A percentile compares a stretch with the other conserved stretches of the same genome.
These are phyloP conservation scores for Chaetogeoica ovagalla DNA, from an alignment of 2,888 invertebrate species.

Conservation along the genomic window DNA sequence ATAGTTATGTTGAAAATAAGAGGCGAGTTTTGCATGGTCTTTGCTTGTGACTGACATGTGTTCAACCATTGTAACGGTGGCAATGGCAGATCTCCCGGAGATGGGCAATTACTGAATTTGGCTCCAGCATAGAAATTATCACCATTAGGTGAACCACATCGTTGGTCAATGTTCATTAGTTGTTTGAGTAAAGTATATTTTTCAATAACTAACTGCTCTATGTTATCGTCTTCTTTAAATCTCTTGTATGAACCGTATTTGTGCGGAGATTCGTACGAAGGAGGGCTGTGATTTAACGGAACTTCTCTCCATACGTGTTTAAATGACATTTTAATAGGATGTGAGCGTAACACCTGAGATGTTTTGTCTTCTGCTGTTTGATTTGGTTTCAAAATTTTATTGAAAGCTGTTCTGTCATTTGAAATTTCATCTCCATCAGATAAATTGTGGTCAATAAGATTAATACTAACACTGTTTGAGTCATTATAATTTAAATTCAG, in stretches of 20 bases:
- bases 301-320: slow-evolving; percentile 28
- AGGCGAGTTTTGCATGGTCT: slow-evolving; percentile 28
- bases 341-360: slow-evolving; percentile 12
- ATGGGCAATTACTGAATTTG: slow-evolving; percentile 44
- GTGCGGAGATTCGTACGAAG: slow-evolving; percentile 31
- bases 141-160: slow-evolving; percentile 29
- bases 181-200: slow-evolving; percentile 45
- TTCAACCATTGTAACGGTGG: slow-evolving; percentile 48
- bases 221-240: slow-evolving; percentile 43
- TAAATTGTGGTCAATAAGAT: slow-evolving; percentile 19
- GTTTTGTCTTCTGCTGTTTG: slow-evolving; percentile 18
- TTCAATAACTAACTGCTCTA: slow-evolving; percentile 28
- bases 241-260: slow-evolving; percentile 30
- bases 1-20: slow-evolving; percentile 43
- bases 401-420: slow-evolving; percentile 8
- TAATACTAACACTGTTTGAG: slow-evolving; percentile 1
- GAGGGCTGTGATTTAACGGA: slow-evolving; percentile 34
- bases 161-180: slow-evolving; percentile 41
- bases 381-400: neutral
- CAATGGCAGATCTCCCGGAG: slow-evolving; percentile 43
- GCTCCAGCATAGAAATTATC: slow-evolving; percentile 49
- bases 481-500: slow-evolving; percentile 32
- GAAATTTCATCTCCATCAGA: slow-evolving; percentile 46
- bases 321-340: slow-evolving; percentile 35
- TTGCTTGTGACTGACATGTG: slow-evolving; percentile 38